These are phyloP conservation scores for Galeruca laticollis DNA, from an alignment of 2,888 invertebrate genomes.

Conservation along the genomic window DNA sequence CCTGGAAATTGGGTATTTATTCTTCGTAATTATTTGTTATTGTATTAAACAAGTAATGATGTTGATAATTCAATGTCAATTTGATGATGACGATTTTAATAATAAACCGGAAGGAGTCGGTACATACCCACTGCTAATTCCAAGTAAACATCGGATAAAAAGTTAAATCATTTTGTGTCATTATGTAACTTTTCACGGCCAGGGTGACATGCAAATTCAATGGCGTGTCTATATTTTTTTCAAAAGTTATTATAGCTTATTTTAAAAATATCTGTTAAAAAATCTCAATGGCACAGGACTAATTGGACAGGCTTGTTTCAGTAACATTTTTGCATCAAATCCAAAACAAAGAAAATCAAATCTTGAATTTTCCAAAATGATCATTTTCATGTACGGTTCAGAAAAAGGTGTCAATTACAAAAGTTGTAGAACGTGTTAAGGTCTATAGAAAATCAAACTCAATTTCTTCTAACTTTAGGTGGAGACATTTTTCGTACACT, in stretches of 20 bases:
- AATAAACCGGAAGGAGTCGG: slow-evolving; percentile 54
- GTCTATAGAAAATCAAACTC: too few species aligned
- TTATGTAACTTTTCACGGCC: slow-evolving; percentile 58
- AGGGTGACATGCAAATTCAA: slow-evolving; percentile 52
- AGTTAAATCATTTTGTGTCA: slow-evolving; percentile 51
- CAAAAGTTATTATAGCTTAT: too few species aligned
- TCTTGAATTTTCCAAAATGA: too few species aligned
- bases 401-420: too few species aligned
- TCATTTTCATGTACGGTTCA: too few species aligned
- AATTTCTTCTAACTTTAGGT: too few species aligned
- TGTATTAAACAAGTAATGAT: slow-evolving; percentile 33
- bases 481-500: too few species aligned
- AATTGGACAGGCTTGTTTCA: too few species aligned
- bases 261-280: not conserved
- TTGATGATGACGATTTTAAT: slow-evolving; percentile 46
- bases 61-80: slow-evolving; percentile 53
- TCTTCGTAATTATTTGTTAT: slow-evolving; percentile 7
- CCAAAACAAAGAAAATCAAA: too few species aligned
- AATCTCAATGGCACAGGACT: too few species aligned
- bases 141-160: slow-evolving; percentile 49
- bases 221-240: slow-evolving; percentile 25
- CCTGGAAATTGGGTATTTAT: slow-evolving; percentile 16
- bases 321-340: too few species aligned
- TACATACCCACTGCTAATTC: slow-evolving; percentile 47
- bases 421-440: too few species aligned